Percentiles rank a stretch among this genome's conserved stretches.
These are phyloP conservation scores for Epirrhoe tristata DNA, from an alignment of 2,888 invertebrate genomes.

Conservation along the genomic window DNA sequence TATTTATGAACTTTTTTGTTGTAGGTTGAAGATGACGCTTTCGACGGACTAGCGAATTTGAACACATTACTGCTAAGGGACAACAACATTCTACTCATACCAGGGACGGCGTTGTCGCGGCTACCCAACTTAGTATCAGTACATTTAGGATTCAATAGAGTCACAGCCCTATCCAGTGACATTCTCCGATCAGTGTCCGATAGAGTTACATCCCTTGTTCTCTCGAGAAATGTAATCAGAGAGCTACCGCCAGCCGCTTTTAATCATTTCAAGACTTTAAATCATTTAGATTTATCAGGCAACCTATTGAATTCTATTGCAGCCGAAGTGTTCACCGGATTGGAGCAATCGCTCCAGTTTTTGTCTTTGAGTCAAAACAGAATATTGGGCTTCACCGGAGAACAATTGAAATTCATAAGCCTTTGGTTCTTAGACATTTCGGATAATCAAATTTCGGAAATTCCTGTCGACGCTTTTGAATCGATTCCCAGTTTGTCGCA, in stretches of 20 bases:
- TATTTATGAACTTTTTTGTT: constrained; percentile 37
- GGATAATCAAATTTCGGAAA: constrained; percentile 90
- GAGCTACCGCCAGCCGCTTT: constrained; percentile 94
- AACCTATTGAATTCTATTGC: constrained; percentile 90
- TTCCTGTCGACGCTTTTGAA: constrained; percentile 88
- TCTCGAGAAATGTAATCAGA: constrained; percentile 94
- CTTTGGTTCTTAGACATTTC: constrained; percentile 91
- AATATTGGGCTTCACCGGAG: constrained; percentile 87
- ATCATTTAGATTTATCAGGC: constrained; percentile 91
- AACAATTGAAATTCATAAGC: constrained; percentile 87
- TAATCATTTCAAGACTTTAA: constrained; percentile 90
- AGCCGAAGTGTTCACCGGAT: constrained; percentile 90
- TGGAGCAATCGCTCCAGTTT: constrained; percentile 90
- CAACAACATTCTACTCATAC: constrained; percentile 94
- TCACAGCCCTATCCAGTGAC: constrained; percentile 93
- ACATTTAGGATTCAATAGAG: constrained; percentile 93
- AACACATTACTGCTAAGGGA: constrained; percentile 92
- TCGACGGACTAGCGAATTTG: constrained; percentile 92
- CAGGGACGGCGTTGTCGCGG: constrained; percentile 93
- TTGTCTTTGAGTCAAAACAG: constrained; percentile 91
- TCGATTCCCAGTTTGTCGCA: constrained; percentile 88
- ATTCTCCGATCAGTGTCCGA: constrained; percentile 90
- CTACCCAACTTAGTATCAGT: constrained; percentile 90
- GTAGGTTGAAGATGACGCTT: constrained; percentile 94
- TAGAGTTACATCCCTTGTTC: constrained; percentile 88